Evolutionary conservation across 2,888 invertebrate genomes (phyloP), one percentile per base, ranked within the genome.

Genomic region (Andrena flavipes): DNA sequence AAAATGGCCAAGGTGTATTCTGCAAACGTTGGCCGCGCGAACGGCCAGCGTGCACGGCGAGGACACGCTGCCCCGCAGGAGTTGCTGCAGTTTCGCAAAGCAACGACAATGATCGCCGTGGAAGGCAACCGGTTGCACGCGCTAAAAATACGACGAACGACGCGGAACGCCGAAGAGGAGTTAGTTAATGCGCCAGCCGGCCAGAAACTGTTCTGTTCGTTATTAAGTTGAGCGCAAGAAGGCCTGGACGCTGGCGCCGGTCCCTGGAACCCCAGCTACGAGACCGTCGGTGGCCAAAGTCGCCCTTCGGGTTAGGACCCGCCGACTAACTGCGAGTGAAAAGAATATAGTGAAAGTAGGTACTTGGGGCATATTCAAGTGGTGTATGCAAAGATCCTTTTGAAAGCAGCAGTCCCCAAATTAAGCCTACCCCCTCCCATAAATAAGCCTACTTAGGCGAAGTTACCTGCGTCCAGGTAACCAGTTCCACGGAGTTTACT

Each of bases 51-150:
- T 16, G 42, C 62, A 51, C 10, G 23, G 48, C 51, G 33, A 26
- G 56, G 70, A 42, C 76, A 73, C 68, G 78, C 74, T 23, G 75
- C 73, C 54, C 80, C 73, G 82, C 82, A 82, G 84, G 85, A 87
- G 87, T 87, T 82, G 86, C 84, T 56, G 80, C 80, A 86, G 89
- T 91, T 91, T 91, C 88, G 91, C 91, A 87, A 91, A 90, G 90
- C 90, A 85, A 93, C 92, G 93, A 93, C 93, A 93, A 93, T 93
- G 93, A 93, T 93, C 91, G 88, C 91, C 80, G 76, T 82, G 79
- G 81, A 87, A 89, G 90, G 91, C 92, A 93, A 93, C 93, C 93
- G 93, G 93, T 93, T 93, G 93, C 91, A 89, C 85, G 88, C 89
- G 91, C 90, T 93, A 92, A 93, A 93, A 93, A 93, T 91, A 87